Evolutionary conservation across 2,888 invertebrate genomes (phyloP), one percentile per base, ranked within the genome.

Genomic region (Pecten maximus): DNA sequence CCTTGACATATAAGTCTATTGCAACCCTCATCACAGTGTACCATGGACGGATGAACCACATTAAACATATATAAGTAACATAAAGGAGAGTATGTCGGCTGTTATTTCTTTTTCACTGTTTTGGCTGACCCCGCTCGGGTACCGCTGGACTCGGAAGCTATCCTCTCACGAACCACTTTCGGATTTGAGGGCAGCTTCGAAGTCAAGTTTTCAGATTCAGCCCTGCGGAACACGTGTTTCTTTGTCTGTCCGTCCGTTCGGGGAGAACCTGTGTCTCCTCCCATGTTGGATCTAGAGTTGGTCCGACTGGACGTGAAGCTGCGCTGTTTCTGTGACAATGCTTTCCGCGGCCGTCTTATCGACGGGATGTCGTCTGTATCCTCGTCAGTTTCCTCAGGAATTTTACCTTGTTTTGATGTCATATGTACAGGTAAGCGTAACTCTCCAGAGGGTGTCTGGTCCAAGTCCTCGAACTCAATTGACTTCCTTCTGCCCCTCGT

Each of bases 391-490:
- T 74, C 74, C 74, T 74, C 74, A 0, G 74, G 74, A 12, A 74
- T 40, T 88, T 88, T 40, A 28, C 86, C 35, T 60, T 87, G 87
- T 74, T 87, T 87, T 40, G 40, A 89, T 15, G 74, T n/a, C 28
- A 87, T 40, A 1, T 89, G 87, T 40, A 40, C 40, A 40, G 88
- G 88, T 23, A 89, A 28, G 0, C 86, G n/a, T 40, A 89, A 86
- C 15, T 93, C 94, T 8, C 95, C 95, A 4, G 95, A 95, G 12
- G 93, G 91, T 16, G 94, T 93, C 86, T 95, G 28, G 74, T 94
- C 93, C 15, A 96, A 92, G 91, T 96, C 96, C 89, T 96, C 96
- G 44, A 96, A 94, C 92, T 96, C 96, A 35, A 93, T 92, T 15
- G 96, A 96, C 23, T 93, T 91, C n/a, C 96, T 91, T 54, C 95